Evolutionary conservation across 2,113 vertebrate species (phyloP), one percentile per base, ranked within the genome.

Genomic region (Aldabrachelys gigantea): DNA sequence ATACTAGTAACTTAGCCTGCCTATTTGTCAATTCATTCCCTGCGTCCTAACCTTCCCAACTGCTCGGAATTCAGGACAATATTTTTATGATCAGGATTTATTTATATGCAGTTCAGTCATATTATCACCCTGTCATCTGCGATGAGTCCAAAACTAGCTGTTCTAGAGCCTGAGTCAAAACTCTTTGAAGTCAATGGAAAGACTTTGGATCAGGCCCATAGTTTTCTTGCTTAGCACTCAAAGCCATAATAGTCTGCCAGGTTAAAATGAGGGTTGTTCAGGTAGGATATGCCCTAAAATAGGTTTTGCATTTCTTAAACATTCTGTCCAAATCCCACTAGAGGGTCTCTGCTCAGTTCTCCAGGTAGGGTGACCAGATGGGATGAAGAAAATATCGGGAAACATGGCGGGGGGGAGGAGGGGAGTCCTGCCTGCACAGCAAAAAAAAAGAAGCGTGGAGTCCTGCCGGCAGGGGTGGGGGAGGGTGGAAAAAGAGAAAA

Each of bases 71-170:
- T 5, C 10, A n/a, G 65, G 87, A 94, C 65, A 95, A 4, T 91
- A 44, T 94, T 92, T 97, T 95, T 94, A 91, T 85, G 85, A 83
- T 84, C 96, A 95, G 89, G 85, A 95, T 16, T 89, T 81, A 80
- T 38, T 25, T 89, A 52, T 93, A 89, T 38, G 79, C 85, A 69
- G 25, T 27, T 78, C 80, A 5, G 53, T 97, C 41, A 47, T 50
- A 94, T 62, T 57, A 79, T 50, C 81, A 94, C 7, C 41, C 25
- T 41, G 89, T 86, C 85, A 94, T 91, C 95, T 93, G 94, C 22
- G 94, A 79, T 94, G 95, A 79, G 92, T 85, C 92, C 80, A 87
- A 84, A 94, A 94, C 85, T 83, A 92, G 53, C 81, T 95, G 83
- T 91, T 79, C 89, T 92, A 92, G 94, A 92, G 47, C 16, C 50